Evolutionary conservation across 2,888 invertebrate genomes (phyloP), one percentile per base, ranked within the genome.

Genomic region (Orthosia gothica): DNA sequence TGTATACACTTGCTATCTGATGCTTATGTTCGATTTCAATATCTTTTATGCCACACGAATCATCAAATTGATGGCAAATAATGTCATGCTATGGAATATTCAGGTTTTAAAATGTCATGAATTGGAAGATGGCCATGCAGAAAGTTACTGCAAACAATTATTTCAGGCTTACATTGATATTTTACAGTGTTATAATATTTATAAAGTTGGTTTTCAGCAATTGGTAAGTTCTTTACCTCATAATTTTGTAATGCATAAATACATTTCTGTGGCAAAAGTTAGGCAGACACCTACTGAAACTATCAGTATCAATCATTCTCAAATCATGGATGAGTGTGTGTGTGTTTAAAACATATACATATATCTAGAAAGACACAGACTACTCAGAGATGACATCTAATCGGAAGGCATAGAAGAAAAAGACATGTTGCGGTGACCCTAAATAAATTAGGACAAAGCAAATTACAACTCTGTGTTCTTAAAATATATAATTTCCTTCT

Each of bases 21-120:
- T 72, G 3, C 55, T 72, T 50, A 7, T 32, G 40, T 77, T 82
- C 23, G 82, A 82, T 62, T 55, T 54, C n/a, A 77, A 77, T 26
- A 58, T 82, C 13, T 45, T 74, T 18, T 81, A 70, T 40, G 70
- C 74, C 3, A 62, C 57, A 0, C 23, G 67, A 52, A 45, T 58
- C 3, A 63, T 82, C 0, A 62, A 70, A 40, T 54, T 82, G 7
- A 72, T 82, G 20, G 69, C 62, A 61, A 16, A 67, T 45, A 72
- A 72, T 59, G 23, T 70, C 15, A 26, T 18, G 15, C 11, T 80
- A 12, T 82, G 74, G 74, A 82, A 67, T 45, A n/a, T 12, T 11
- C 16, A 72, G 20, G 40, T 67, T 18, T 68, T 81, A 26, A 26
- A 57, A 40, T 20, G 11, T 20, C 23, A 32, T 5, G 13, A n/a